Percentiles rank a stretch among this genome's conserved stretches.
phyloP scores from a whole-genome alignment of 2,797 vertebrate species.

The Aldrovandia affinis region DNA sequence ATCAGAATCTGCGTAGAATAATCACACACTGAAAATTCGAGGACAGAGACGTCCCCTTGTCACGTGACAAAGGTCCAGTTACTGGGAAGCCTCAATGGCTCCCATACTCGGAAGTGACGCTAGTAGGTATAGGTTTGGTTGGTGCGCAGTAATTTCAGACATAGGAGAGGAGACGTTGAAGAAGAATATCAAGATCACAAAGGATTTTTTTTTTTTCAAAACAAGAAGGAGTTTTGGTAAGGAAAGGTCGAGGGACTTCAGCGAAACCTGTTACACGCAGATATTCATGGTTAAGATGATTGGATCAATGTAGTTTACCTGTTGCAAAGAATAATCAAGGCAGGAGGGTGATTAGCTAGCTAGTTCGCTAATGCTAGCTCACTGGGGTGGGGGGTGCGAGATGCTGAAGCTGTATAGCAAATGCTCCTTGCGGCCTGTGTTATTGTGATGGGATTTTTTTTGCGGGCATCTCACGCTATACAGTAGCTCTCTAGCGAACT shows the following conservation, averaged over 20 bases:
- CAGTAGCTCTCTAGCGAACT: background rate
- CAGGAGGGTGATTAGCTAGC: conserved; percentile 37
- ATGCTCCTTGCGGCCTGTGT: conserved; percentile 37
- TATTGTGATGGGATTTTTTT: background rate
- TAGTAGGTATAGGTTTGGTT: conserved; percentile 42
- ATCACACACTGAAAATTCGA: too few species aligned
- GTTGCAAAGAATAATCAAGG: conserved; percentile 15
- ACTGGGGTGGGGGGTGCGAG: conserved; percentile 41
- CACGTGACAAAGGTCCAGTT: conserved; percentile 57
- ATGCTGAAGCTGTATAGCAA: conserved; percentile 43
- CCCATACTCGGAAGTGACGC: conserved; percentile 72
- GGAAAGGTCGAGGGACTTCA: conserved; percentile 5
- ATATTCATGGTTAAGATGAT: conserved; percentile 26
- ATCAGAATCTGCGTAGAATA: too few species aligned
- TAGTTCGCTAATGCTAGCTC: background rate
- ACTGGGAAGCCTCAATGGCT: background rate
- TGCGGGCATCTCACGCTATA: background rate
- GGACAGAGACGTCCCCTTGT: background rate
- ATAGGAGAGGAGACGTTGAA: conserved; percentile 25
- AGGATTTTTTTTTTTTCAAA: conserved; percentile 5
- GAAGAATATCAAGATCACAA: conserved; percentile 2
- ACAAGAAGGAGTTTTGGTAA: background rate
- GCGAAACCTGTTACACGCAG: background rate
- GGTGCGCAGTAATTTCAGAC: conserved; percentile 26
- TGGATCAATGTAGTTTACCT: background rate